Conservation (phyloP, 2,113 vertebrate species). For the Myanophis thanlyinensis region DNA sequence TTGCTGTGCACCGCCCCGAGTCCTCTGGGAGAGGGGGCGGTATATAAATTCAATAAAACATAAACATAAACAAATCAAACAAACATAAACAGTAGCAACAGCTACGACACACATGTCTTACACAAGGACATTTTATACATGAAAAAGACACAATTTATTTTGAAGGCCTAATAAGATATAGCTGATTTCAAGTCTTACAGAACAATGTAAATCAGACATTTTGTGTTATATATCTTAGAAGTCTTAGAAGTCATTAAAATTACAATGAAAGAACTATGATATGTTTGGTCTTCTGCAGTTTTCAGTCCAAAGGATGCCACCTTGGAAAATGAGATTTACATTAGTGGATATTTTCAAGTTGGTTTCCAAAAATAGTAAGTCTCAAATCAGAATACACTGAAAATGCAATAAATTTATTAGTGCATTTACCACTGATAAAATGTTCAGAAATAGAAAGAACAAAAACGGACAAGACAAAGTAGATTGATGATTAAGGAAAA, state of each 20-base stretch:
- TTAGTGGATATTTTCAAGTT: neutral
- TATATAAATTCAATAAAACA: too few relatives aligned
- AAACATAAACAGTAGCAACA: too few relatives aligned
- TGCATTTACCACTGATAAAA: neutral
- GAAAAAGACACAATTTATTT: neutral
- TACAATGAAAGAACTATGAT: neutral
- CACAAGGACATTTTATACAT: neutral
- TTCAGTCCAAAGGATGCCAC: neutral
- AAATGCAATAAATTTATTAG: too few relatives aligned
- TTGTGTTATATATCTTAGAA: neutral
- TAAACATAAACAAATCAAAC: too few relatives aligned
- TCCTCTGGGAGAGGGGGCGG: too few relatives aligned
- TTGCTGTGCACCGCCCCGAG: too few relatives aligned
- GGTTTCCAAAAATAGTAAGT: neutral
- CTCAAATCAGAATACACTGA: neutral
- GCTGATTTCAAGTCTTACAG: neutral
- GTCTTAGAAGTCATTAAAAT: neutral
- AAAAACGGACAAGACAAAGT: neutral
- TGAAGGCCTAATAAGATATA: neutral
- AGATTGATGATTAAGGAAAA: neutral
- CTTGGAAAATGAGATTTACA: neutral
- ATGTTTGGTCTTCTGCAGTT: neutral
- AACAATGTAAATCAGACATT: neutral
- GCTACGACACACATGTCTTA: neutral
- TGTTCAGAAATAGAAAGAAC: neutral